These are phyloP conservation scores for Liparis tanakae DNA, from an alignment of 2,797 vertebrate genomes.

Conservation along the genomic window DNA sequence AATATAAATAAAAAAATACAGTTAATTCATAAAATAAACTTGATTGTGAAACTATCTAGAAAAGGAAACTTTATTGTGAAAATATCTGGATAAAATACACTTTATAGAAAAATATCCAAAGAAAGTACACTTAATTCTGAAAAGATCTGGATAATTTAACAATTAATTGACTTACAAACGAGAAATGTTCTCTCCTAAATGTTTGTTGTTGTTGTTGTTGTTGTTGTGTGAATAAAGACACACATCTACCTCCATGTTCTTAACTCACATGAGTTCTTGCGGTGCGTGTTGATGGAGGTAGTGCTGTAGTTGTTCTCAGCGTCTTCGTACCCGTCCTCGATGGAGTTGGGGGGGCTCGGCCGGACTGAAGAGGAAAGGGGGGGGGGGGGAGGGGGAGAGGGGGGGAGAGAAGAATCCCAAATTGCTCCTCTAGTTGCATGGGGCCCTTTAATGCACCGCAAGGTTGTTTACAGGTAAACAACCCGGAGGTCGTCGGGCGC, in stretches of 20 bases:
- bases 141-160: too few species aligned
- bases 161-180: too few species aligned
- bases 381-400: background rate
- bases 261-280: constrained; percentile 93
- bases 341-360: constrained; percentile 91
- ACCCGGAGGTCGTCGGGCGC: constrained; percentile 28
- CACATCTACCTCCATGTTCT: background rate
- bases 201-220: too few species aligned
- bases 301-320: constrained; percentile 92
- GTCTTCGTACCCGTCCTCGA: constrained; percentile 95
- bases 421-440: constrained; percentile 15
- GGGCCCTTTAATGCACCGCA: constrained; percentile 11
- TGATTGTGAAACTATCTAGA: too few species aligned
- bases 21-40: too few species aligned
- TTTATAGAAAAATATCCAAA: too few species aligned
- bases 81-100: too few species aligned
- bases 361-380: constrained; percentile 81
- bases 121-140: too few species aligned
- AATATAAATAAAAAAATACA: too few species aligned
- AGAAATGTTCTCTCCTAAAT: too few species aligned
- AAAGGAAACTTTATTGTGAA: too few species aligned
- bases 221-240: too few species aligned
- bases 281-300: constrained; percentile 89
- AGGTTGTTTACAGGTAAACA: constrained; percentile 25
- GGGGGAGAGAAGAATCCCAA: background rate